Evolutionary conservation across 2,113 vertebrate genomes (phyloP).

Genomic region (Morone chrysops): DNA sequence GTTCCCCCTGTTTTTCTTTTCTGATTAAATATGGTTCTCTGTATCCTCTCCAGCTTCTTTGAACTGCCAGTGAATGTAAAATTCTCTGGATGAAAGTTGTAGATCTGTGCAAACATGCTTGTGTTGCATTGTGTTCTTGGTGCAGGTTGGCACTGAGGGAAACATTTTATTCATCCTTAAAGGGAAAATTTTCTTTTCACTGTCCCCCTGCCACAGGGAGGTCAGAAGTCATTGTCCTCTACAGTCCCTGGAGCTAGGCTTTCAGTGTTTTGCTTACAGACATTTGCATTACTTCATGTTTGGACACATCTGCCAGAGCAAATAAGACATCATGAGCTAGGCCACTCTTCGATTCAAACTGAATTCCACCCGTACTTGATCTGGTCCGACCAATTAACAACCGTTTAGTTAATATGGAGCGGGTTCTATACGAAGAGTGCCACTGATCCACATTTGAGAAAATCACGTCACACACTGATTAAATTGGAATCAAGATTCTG

Average conservation of each 20-base stretch:
- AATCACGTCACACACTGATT: too few relatives aligned
- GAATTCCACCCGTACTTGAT: too few relatives aligned
- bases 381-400: too few relatives aligned
- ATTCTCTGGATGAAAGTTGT: conserved; percentile 4
- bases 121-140: background rate
- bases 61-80: background rate
- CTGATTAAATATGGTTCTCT: conserved; percentile 47
- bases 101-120: conserved; percentile 6
- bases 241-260: background rate
- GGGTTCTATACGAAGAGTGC: too few relatives aligned
- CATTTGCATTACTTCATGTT: background rate
- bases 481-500: too few relatives aligned
- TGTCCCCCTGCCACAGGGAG: background rate
- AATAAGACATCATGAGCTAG: too few relatives aligned
- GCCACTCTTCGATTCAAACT: too few relatives aligned
- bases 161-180: background rate
- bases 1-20: conserved; percentile 35
- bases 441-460: too few relatives aligned
- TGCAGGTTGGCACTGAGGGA: background rate
- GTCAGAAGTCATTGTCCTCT: conserved; percentile 31
- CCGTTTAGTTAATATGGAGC: too few relatives aligned
- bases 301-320: too few relatives aligned
- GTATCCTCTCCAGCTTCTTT: conserved; percentile 9
- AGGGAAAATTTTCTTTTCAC: background rate
- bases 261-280: background rate